These are phyloP conservation scores for Falco peregrinus DNA, from an alignment of 2,797 vertebrate genomes.

Conservation along the genomic window DNA sequence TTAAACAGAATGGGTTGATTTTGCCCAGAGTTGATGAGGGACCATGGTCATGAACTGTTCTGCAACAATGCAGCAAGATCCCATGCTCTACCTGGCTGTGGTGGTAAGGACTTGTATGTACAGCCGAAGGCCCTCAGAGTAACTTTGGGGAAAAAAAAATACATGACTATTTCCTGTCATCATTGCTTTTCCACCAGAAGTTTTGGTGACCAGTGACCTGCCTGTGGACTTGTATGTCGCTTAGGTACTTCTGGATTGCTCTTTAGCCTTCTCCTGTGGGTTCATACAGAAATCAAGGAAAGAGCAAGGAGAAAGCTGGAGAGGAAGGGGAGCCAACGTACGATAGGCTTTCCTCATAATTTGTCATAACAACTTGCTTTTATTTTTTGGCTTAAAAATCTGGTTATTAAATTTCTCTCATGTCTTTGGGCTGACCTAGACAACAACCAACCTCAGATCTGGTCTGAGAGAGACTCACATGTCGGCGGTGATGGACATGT, in stretches of 20 bases:
- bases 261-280: background rate
- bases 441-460: background rate
- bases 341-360: background rate
- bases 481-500: background rate
- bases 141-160: background rate
- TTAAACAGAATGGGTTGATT: background rate
- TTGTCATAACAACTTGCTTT: background rate
- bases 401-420: background rate
- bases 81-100: background rate
- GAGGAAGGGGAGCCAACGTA: background rate
- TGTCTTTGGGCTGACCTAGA: constrained; percentile 12
- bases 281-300: background rate
- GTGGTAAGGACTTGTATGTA: background rate
- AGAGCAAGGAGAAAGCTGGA: background rate
- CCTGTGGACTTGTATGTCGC: background rate
- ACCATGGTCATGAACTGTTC: background rate
- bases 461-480: background rate
- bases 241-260: background rate
- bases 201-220: background rate
- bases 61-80: background rate
- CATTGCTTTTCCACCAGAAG: background rate
- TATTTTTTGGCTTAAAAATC: constrained; percentile 11
- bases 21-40: background rate
- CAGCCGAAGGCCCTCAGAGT: background rate
- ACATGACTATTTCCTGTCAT: background rate